Base-by-base conservation (phyloP, 30 jellyfish, hydroid and myxozoan species). In the Clytia hemisphaerica region DNA sequence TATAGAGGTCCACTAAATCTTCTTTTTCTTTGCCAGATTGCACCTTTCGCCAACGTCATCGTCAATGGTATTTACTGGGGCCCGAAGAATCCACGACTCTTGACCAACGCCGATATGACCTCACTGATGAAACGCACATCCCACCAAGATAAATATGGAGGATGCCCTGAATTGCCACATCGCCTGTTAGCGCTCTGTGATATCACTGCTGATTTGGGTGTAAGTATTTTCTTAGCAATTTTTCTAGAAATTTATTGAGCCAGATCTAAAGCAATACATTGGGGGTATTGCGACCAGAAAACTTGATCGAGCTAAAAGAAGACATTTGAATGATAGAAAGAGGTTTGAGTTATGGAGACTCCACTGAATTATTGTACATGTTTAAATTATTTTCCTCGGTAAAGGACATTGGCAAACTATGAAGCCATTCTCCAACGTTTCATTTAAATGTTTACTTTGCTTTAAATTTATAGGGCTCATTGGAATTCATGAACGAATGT, bases 141-240 rank as follows among this genome's bases (percentile, higher is more conserved):
- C 1, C 64, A 51, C 12, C 93, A 79, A 24, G 93, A 88, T 42
- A 73, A 73, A 10, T 80, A 73, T 45, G 64, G 95, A 42, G 97
- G 97, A 2, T 88, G 97, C 61, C 95, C 97, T 29, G 97, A 88
- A 33, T 66, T 88, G 26, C 97, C 97, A 10, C 97, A 88, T 65
- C 63, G 91, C 9, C 77, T 88, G 45, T 44, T 81, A 29, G 97
- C 93, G 44, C 49, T 88, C 18, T 88, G 97, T 40, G 97, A 88
- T 61, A 88, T 88, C 16, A 80, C 97, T 1, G 93, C 93, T 27
- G 97, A 88, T 64, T 75, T 80, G 9, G 97, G 97, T 58, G 97
- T 88, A 67, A 68, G 82, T 22, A 29, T 75, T 30, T 12, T 71
- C 15, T 37, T 14, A 22, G 15, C 22, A 2, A 5, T 35, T 63